Evolutionary conservation across 2,888 invertebrate genomes (phyloP), one percentile per base, ranked within the genome.

Genomic region (Bombyx huttoni): DNA sequence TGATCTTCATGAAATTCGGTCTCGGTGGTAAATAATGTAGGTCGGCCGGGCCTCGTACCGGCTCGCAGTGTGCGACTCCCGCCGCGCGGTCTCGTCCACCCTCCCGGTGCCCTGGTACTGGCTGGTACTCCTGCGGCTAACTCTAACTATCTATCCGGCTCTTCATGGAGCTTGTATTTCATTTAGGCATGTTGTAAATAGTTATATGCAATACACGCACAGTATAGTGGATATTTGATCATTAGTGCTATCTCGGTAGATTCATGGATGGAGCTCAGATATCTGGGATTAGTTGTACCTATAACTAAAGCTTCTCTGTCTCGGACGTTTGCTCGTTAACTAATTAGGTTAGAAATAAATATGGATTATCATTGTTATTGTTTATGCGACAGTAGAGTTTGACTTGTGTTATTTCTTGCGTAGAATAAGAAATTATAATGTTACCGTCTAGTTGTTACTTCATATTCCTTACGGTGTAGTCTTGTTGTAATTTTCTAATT

Each of bases 1-100:
- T 96, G 63, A 95, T 96, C 80, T 96, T 97, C 86, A 96, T 96
- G 94, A 95, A 95, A 89, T 97, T 97, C 82, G 96, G 96, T 63
- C 91, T 96, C 67, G 94, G 95, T 72, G 93, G 93, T 73, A 91
- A 91, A 91, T 91, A 91, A 91, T 85, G 79, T 62, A 72, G 78
- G 81, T 68, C 69, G 59, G 56, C 61, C 68, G 81, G 84, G 78
- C 74, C 66, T 60, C 64, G 60, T 58, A 62, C 58, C 35, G 40
- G 40, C 5, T 40, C 40, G 40, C 40, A 3, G 40, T 7, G 40
- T 8, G 40, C 12, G 24, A 24, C 58, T 53, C 66, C 53, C 55
- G 51, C 52, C 56, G 51, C 57, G 49, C 53, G 58, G 60, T 54
- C 57, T 49, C 24, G 24, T 24, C 48, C 53, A 51, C 53, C 56